Conservation (phyloP, 2,888 invertebrate genomes). For the Andrena chrysosceles region DNA sequence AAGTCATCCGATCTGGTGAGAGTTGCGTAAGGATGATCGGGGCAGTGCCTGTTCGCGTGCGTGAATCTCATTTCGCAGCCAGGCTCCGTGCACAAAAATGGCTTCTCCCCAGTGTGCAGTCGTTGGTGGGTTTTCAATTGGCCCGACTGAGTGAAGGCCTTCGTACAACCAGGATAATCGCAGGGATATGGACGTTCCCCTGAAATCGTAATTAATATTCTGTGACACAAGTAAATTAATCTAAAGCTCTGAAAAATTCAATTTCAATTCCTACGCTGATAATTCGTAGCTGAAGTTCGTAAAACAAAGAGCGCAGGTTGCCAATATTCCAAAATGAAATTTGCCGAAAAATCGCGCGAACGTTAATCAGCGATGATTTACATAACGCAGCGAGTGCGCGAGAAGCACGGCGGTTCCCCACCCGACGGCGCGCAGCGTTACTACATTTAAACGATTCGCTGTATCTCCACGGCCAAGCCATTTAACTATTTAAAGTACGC, state of each 20-base stretch:
- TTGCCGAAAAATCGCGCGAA: too few relatives aligned
- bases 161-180: conserved; percentile 90
- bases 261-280: too few relatives aligned
- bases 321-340: too few relatives aligned
- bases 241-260: too few relatives aligned
- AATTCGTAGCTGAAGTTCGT: too few relatives aligned
- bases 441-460: not conserved
- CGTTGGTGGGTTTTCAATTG: conserved; percentile 92
- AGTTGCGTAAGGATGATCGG: conserved; percentile 89
- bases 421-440: not conserved
- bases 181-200: conserved; percentile 91
- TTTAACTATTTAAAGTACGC: conserved; percentile 79
- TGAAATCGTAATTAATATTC: conserved; percentile 77
- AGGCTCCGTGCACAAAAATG: conserved; percentile 88
- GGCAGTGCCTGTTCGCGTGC: conserved; percentile 91
- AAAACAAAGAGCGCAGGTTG: too few relatives aligned
- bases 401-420: not conserved
- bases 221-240: not conserved
- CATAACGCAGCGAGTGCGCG: not conserved
- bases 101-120: conserved; percentile 91
- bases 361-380: too few relatives aligned
- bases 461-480: conserved; percentile 46
- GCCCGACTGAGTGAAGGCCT: conserved; percentile 91
- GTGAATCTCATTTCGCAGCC: conserved; percentile 90
- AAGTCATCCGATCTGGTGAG: conserved; percentile 86